Evolutionary conservation across 2,888 invertebrate species (phyloP).

Genomic region (Andrena dorsata): DNA sequence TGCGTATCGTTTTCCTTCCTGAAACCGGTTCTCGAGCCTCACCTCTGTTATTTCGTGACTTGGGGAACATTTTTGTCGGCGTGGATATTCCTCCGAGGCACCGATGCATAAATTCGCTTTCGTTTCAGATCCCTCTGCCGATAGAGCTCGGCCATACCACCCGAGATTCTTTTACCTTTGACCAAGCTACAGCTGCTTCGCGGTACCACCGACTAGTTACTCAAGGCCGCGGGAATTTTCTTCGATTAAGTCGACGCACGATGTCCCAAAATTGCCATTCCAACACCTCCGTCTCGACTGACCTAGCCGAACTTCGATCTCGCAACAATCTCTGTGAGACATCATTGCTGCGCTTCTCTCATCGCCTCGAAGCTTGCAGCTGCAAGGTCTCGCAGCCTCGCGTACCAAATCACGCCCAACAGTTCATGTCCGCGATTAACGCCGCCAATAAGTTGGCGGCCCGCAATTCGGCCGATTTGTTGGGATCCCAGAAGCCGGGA

Average conservation of each 20-base stretch:
- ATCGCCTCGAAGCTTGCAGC: background rate
- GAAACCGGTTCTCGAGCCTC: constrained; percentile 52
- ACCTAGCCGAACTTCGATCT: no score
- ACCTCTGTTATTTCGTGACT: constrained; percentile 62
- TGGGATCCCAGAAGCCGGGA: constrained; percentile 16
- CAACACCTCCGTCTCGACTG: no score
- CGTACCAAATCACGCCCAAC: constrained; percentile 1
- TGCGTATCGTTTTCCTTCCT: constrained; percentile 54
- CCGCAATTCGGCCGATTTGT: constrained; percentile 29
- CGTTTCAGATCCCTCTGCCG: constrained; percentile 48
- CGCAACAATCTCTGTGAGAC: no score
- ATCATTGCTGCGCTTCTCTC: background rate
- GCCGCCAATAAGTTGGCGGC: constrained; percentile 25
- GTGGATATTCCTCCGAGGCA: constrained; percentile 47
- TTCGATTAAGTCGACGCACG: background rate
- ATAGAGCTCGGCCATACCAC: constrained; percentile 18
- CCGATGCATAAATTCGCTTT: constrained; percentile 57
- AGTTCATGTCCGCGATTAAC: constrained; percentile 34
- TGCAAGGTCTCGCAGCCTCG: background rate
- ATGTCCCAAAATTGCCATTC: no score
- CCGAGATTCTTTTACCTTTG: constrained; percentile 7
- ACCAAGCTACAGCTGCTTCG: background rate
- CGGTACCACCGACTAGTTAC: background rate
- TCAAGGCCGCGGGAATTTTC: background rate
- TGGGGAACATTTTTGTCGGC: constrained; percentile 54